Conservation (phyloP, 2,888 invertebrate species). For the Scaptomyza cyrtandrae region DNA sequence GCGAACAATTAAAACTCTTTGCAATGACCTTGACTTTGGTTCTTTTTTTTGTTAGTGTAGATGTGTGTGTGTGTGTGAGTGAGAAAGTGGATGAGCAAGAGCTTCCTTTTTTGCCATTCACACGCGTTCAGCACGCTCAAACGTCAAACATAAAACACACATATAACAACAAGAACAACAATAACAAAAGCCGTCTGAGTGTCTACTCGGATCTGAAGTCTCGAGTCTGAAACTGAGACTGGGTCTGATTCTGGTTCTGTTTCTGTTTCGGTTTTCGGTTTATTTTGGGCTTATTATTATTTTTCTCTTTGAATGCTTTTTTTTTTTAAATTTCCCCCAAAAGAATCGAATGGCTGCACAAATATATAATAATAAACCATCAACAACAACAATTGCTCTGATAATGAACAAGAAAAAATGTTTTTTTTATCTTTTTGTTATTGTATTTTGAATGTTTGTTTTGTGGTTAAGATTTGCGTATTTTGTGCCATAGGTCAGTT, state of each 20-base stretch:
- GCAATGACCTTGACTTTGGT: constrained; percentile 84
- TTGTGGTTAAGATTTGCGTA: constrained; percentile 71
- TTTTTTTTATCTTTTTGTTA: constrained; percentile 12
- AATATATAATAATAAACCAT: constrained; percentile 54
- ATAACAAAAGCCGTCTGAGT: constrained; percentile 72
- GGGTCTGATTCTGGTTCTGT: constrained; percentile 15
- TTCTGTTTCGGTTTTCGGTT: constrained; percentile 36
- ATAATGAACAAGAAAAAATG: constrained; percentile 59
- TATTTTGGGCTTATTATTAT: constrained; percentile 57
- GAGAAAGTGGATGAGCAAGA: constrained; percentile 46
- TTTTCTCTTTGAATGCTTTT: constrained; percentile 11
- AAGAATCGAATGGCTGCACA: constrained; percentile 69
- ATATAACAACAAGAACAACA: constrained; percentile 37
- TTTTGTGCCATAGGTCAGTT: constrained; percentile 67
- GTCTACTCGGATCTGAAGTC: constrained; percentile 70
- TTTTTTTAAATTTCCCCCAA: constrained; percentile 9
- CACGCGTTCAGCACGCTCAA: constrained; percentile 79
- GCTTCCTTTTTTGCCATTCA: constrained; percentile 77
- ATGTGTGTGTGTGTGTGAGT: constrained; percentile 29
- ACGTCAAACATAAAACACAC: constrained; percentile 76
- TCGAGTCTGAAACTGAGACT: constrained; percentile 56
- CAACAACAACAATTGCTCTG: constrained; percentile 58
- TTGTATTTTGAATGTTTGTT: too few species aligned
- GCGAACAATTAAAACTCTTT: constrained; percentile 85
- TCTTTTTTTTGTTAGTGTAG: constrained; percentile 47